Evolutionary conservation across 2,888 invertebrate genomes (phyloP).

Genomic region (Scaptomyza reducta): DNA sequence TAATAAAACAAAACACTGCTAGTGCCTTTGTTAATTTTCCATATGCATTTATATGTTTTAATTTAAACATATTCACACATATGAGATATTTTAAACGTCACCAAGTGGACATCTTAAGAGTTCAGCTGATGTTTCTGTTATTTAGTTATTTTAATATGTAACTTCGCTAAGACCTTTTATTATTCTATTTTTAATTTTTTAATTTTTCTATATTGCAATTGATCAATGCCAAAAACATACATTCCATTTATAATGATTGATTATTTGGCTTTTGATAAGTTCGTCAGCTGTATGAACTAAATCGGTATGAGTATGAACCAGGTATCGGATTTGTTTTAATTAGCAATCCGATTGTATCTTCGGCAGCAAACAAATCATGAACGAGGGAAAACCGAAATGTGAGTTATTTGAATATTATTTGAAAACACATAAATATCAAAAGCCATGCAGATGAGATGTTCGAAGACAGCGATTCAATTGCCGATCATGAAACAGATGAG

Average conservation of each 20-base stretch:
- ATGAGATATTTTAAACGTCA: not conserved
- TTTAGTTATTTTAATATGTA: not conserved
- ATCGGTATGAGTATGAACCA: conserved; percentile 1
- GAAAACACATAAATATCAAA: not conserved
- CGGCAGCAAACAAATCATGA: conserved; percentile 12
- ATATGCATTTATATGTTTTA: not conserved
- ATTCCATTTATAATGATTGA: not conserved
- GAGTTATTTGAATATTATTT: conserved; percentile 25
- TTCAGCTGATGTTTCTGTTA: not conserved
- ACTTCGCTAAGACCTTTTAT: not conserved
- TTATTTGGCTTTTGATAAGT: not conserved
- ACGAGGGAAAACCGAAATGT: conserved; percentile 39
- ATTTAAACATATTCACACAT: not conserved
- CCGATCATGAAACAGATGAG: conserved; percentile 37
- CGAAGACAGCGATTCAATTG: conserved; percentile 41
- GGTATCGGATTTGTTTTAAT: conserved; percentile 29
- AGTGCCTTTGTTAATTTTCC: not conserved
- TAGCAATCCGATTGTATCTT: conserved; percentile 28
- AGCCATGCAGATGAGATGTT: conserved; percentile 16
- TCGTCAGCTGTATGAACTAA: not conserved
- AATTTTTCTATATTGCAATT: not conserved
- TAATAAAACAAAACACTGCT: not conserved
- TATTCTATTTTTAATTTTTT: too few species aligned
- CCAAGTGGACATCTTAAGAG: not conserved
- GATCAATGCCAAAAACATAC: not conserved